Conservation (phyloP, 2,888 invertebrate species). For the Pristionchus mayeri region DNA sequence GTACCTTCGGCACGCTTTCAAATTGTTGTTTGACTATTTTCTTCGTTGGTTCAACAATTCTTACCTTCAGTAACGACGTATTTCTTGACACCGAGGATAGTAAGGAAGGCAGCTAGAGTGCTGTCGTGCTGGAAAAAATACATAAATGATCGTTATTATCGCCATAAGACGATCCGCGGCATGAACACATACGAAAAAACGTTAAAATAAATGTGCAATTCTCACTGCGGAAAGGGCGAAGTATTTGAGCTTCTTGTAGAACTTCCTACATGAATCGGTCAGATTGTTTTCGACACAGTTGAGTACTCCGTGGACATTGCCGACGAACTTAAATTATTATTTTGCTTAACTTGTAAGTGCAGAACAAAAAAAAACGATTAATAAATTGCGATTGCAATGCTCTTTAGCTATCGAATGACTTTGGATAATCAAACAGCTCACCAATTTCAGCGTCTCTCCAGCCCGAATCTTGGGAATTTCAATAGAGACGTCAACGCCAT, state of each 20-base stretch:
- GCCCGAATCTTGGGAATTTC: slow-evolving; percentile 57
- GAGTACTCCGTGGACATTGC: not conserved
- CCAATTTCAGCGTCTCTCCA: slow-evolving; percentile 44
- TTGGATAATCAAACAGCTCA: too few species aligned
- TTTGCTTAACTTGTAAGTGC: too few species aligned
- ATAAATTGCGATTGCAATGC: too few species aligned
- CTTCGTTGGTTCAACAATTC: not conserved
- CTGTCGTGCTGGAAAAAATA: not conserved
- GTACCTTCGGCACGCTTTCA: too few species aligned
- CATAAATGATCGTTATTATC: not conserved
- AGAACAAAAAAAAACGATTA: not conserved
- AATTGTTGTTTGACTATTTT: not conserved
- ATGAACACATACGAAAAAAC: too few species aligned
- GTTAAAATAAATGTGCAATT: not conserved
- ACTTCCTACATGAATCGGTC: not conserved
- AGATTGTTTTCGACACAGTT: not conserved
- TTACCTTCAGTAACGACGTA: slow-evolving; percentile 7
- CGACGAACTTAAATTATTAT: not conserved
- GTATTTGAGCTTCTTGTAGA: slow-evolving; percentile 38
- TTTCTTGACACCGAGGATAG: not conserved
- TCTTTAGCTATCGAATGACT: too few species aligned
- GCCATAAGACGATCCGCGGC: too few species aligned
- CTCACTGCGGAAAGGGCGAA: slow-evolving; percentile 21
- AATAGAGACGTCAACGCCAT: slow-evolving; percentile 58
- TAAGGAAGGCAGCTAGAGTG: not conserved